Base-by-base conservation (phyloP, 2,797 vertebrate species). In the Sebastes matsubarae region DNA sequence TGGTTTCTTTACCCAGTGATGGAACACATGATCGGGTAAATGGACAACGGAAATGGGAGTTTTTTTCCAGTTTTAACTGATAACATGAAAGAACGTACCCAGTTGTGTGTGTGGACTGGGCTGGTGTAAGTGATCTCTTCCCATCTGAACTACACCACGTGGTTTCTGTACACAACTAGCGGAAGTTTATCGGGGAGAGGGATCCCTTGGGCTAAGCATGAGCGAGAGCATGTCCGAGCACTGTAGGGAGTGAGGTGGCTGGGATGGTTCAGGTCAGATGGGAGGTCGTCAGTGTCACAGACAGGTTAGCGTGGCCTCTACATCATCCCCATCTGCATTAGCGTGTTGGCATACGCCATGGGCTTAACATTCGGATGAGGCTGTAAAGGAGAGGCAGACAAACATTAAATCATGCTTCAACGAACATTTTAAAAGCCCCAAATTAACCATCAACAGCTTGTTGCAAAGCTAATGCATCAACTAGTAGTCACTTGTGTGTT, bases 341-440 rank as follows among this genome's bases (percentile, higher is more conserved):
- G 95, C 60, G 97, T 95, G 94, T 98, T 98, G 80, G 98, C 98
- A 4, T 98, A 99, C 7, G 97, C 96, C 98, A 99, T 99, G 93
- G 98, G 98, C 90, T 98, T 98, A 92, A 98, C 97, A 88, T 98
- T 97, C 84, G 98, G 98, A 94, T 98, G 98, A 98, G 97, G 97
- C 98, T 98, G 95, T 4, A 14, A 74, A 75, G 20, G 12, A 85
- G 11, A 34, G 18, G 16, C 63, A 55, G 14, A 80, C 3, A 52
- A 59, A 75, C 4, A 69, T 76, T 13, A 76, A 12, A 76, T 59
- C 3, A 1, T 10, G 30, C 4, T 42, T 59, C 2, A 67, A 66
- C 8, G 34, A 59, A 22, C 4, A 55, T 25, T 46, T 20, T 20
- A 46, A n/a, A 60, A 29, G 64, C 2, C 4, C 4, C 2, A 38